A percentile compares a stretch with the other conserved stretches of the same genome.
These are phyloP conservation scores for Ailuropoda melanoleuca DNA, from an alignment of 2,113 vertebrate species.

Conservation along the genomic window DNA sequence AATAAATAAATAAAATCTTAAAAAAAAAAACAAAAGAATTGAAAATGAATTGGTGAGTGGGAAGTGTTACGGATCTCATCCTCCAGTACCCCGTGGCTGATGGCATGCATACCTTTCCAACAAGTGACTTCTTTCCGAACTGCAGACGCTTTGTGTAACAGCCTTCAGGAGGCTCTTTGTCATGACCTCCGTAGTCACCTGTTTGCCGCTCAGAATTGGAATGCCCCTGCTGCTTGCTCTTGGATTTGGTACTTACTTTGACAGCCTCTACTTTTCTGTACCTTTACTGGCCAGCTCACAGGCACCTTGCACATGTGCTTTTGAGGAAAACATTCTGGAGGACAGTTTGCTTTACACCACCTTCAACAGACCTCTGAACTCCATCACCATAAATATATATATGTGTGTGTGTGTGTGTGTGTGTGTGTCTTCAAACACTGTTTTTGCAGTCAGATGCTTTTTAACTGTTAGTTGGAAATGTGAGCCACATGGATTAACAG, in stretches of 20 bases:
- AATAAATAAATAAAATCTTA: too few relatives aligned
- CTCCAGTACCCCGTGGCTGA: accelerated
- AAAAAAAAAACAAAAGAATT: background rate
- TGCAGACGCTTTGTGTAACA: accelerated
- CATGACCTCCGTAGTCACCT: background rate
- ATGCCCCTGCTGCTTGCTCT: background rate
- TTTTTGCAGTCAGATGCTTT: background rate
- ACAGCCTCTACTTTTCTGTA: background rate
- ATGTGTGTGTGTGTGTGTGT: too few relatives aligned
- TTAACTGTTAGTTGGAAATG: background rate
- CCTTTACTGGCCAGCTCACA: accelerated
- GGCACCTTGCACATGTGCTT: accelerated
- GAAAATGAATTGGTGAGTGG: background rate
- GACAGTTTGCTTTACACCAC: background rate
- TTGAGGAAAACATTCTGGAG: background rate
- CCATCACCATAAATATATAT: background rate
- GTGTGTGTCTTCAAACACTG: background rate
- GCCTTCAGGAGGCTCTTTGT: background rate
- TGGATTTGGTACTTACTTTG: background rate
- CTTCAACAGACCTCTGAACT: background rate
- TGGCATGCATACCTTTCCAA: accelerated
- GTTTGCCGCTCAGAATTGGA: background rate
- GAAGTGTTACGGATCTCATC: accelerated
- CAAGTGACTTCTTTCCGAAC: accelerated
- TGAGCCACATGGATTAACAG: background rate